Percentiles rank a stretch among this genome's conserved stretches.
Evolutionary conservation across 1,140 invertebrate species (phyloP).

Genomic region (Phymastichus coffea): DNA sequence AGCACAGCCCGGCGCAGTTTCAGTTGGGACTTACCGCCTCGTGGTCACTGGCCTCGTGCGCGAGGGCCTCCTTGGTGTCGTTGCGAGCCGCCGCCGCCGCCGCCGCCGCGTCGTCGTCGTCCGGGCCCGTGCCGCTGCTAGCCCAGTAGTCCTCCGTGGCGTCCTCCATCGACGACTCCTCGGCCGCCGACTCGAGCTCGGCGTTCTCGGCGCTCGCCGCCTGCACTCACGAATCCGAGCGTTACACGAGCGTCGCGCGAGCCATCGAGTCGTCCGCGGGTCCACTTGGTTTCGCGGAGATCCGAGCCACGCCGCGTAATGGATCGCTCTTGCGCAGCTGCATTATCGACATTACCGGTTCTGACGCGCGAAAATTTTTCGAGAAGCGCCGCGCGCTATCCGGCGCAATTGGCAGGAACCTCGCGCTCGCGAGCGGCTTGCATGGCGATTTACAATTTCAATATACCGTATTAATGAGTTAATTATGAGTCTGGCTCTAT

Average conservation of each 20-base stretch:
- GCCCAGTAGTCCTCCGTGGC: constrained; percentile 55
- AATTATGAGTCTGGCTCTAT: neutral
- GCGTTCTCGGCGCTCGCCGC: constrained; percentile 40
- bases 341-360: too few relatives aligned
- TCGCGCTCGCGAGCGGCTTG: too few relatives aligned
- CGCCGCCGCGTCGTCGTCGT: constrained; percentile 50
- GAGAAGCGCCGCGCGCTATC: too few relatives aligned
- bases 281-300: neutral
- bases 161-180: constrained; percentile 48
- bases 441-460: neutral
- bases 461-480: neutral
- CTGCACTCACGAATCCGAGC: constrained; percentile 23
- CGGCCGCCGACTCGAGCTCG: constrained; percentile 42
- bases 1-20: too few relatives aligned
- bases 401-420: too few relatives aligned
- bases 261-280: too few relatives aligned
- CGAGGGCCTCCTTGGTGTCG: constrained; percentile 65
- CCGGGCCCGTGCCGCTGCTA: constrained; percentile 52
- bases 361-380: too few relatives aligned
- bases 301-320: too few relatives aligned
- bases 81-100: too few relatives aligned
- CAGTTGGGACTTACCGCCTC: constrained; percentile 69
- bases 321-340: too few relatives aligned
- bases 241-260: too few relatives aligned
- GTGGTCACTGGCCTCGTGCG: constrained; percentile 68